Conservation (phyloP, 1,140 invertebrate species). For the Bacillus rossius region DNA sequence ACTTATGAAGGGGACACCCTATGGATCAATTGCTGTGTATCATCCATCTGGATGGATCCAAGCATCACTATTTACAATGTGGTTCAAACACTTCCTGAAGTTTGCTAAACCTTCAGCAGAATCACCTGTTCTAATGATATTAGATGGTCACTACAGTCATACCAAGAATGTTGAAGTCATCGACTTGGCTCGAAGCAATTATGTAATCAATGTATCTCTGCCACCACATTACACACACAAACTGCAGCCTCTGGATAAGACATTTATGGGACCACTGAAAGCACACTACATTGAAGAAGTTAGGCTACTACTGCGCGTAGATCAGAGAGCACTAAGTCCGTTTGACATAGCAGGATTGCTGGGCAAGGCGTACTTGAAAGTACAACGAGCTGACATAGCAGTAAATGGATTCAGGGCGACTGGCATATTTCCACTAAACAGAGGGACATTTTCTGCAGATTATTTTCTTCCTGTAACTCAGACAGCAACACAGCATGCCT, state of each 20-base stretch:
- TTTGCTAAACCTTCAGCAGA: constrained; percentile 19
- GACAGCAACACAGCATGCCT: no score
- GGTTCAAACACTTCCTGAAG: constrained; percentile 35
- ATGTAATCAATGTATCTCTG: constrained; percentile 27
- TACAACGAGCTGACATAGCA: no score
- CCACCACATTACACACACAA: constrained; percentile 36
- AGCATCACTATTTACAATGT: constrained; percentile 30
- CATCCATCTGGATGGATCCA: constrained; percentile 33
- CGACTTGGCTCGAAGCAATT: constrained; percentile 23
- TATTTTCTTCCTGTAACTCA: no score
- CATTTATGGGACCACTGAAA: constrained; percentile 37
- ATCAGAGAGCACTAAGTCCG: no score
- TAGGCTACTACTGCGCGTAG: no score
- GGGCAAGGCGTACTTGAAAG: no score
- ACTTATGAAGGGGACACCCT: constrained; percentile 21
- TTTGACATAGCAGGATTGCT: no score
- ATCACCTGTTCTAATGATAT: constrained; percentile 21
- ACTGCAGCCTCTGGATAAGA: constrained; percentile 38
- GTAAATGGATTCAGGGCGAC: no score
- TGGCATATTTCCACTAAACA: no score
- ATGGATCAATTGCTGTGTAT: constrained; percentile 24
- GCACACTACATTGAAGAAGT: constrained; percentile 25
- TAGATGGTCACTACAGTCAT: constrained; percentile 2
- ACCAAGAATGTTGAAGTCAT: constrained; percentile 3
- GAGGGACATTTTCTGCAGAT: no score